These are phyloP conservation scores for Odocoileus hemionus DNA, from an alignment of 2,113 vertebrate genomes.

Conservation along the genomic window DNA sequence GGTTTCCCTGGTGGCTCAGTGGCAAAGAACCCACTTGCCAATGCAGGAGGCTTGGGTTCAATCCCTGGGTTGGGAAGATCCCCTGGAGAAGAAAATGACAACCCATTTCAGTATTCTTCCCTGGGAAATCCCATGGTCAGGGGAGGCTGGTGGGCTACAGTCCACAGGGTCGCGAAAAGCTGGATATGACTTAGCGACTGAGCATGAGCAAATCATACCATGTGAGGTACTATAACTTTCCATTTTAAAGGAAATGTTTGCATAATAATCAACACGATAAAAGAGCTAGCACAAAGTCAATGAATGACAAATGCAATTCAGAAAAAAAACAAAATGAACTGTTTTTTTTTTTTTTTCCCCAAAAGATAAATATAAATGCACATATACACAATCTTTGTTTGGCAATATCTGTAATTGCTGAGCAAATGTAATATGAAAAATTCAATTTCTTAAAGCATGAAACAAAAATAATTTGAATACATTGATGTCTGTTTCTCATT, in stretches of 20 bases:
- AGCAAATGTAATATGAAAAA: not conserved
- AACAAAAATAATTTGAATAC: not conserved
- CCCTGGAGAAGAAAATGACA: not conserved
- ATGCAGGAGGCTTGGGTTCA: not conserved
- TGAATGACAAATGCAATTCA: not conserved
- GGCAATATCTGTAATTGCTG: not conserved
- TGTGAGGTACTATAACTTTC: not conserved
- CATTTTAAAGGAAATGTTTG: not conserved
- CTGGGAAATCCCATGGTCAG: not conserved
- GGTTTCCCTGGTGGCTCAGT: not conserved
- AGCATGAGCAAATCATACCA: not conserved
- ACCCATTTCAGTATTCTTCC: not conserved
- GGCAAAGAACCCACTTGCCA: not conserved
- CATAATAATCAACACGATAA: not conserved
- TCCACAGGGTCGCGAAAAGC: accelerated
- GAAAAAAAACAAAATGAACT: not conserved
- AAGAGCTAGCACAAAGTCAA: not conserved
- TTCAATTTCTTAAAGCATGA: not conserved
- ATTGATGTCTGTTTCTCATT: not conserved
- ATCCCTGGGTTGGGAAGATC: not conserved
- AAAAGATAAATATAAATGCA: not conserved
- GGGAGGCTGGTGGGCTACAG: not conserved
- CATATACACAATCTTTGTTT: not conserved
- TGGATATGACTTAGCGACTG: not conserved
- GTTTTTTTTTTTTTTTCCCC: not conserved